Percentiles rank a stretch among this genome's conserved stretches.
These are phyloP conservation scores for Drosophila suboccidentalis DNA, from an alignment of 2,888 invertebrate species.

Conservation along the genomic window DNA sequence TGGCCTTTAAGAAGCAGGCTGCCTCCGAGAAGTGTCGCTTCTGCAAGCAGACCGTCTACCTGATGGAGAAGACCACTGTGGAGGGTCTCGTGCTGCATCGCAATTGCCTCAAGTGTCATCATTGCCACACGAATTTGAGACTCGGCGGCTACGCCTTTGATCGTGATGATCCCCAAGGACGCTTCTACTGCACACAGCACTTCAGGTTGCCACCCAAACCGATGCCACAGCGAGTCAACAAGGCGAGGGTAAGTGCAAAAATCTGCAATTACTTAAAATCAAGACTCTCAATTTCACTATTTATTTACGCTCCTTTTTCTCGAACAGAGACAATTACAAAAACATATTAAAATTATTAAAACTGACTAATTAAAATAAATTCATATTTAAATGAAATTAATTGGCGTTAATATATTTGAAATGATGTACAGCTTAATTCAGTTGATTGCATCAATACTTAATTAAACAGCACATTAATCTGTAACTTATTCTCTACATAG, in stretches of 20 bases:
- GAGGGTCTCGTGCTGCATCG: slow-evolving; percentile 96
- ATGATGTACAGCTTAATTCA: too few relatives aligned
- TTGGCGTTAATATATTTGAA: too few relatives aligned
- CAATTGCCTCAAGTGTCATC: slow-evolving; percentile 97
- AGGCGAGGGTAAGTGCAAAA: slow-evolving; percentile 56
- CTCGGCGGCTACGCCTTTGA: slow-evolving; percentile 91
- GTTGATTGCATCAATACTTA: too few relatives aligned
- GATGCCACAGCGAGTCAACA: slow-evolving; percentile 74
- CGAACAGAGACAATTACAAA: too few relatives aligned
- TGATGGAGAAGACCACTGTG: slow-evolving; percentile 96
- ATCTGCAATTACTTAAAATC: too few relatives aligned
- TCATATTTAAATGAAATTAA: too few relatives aligned
- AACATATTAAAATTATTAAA: too few relatives aligned
- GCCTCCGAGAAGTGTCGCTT: slow-evolving; percentile 93
- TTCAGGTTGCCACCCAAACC: slow-evolving; percentile 89
- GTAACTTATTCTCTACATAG: too few relatives aligned
- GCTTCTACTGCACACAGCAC: slow-evolving; percentile 92
- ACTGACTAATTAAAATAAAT: too few relatives aligned
- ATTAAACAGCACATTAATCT: too few relatives aligned
- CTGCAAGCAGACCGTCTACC: slow-evolving; percentile 96
- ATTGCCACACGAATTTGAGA: slow-evolving; percentile 94
- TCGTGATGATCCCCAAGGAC: slow-evolving; percentile 89
- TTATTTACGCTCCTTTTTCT: too few relatives aligned
- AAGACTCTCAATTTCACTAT: too few relatives aligned
- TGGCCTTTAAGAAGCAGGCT: slow-evolving; percentile 88